phyloP scores from a whole-genome alignment of 2,888 invertebrate genomes.

The Thymelicus acteon region DNA sequence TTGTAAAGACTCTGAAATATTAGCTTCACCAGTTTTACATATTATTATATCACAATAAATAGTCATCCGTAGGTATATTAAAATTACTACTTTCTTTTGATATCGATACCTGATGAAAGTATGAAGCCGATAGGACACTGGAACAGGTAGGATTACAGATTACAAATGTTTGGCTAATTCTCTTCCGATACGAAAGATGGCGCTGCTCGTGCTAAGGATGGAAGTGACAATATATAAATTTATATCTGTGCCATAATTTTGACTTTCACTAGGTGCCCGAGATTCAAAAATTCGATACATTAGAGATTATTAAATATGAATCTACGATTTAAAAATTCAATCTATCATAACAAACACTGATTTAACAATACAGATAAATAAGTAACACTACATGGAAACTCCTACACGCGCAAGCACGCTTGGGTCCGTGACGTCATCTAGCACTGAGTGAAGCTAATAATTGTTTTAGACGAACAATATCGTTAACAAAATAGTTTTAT shows the following conservation, averaged over 20 bases:
- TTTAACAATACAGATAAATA: conserved; percentile 27
- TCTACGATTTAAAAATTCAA: conserved; percentile 27
- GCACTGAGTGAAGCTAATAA: conserved; percentile 37
- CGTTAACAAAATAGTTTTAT: conserved; percentile 35
- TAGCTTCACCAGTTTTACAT: conserved; percentile 60
- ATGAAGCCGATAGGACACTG: conserved; percentile 4
- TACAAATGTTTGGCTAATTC: conserved; percentile 20
- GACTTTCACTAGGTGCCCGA: conserved; percentile 28
- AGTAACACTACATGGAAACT: conserved; percentile 17
- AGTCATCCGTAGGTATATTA: conserved; percentile 24
- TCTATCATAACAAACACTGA: conserved; percentile 23
- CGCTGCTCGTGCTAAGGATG: conserved; percentile 20
- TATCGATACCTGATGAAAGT: conserved; percentile 20
- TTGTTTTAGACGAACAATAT: conserved; percentile 27
- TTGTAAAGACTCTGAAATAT: conserved; percentile 77
- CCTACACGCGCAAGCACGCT: neutral
- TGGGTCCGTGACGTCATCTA: conserved; percentile 7
- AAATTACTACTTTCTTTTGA: conserved; percentile 24
- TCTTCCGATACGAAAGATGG: neutral
- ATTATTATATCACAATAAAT: conserved; percentile 69
- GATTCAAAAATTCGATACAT: conserved; percentile 27
- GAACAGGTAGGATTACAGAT: conserved; percentile 6
- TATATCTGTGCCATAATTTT: conserved; percentile 20
- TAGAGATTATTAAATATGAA: conserved; percentile 27
- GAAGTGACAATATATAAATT: conserved; percentile 24